phyloP scores from a whole-genome alignment of 2,113 vertebrate species.

The Nesogale talazaci region DNA sequence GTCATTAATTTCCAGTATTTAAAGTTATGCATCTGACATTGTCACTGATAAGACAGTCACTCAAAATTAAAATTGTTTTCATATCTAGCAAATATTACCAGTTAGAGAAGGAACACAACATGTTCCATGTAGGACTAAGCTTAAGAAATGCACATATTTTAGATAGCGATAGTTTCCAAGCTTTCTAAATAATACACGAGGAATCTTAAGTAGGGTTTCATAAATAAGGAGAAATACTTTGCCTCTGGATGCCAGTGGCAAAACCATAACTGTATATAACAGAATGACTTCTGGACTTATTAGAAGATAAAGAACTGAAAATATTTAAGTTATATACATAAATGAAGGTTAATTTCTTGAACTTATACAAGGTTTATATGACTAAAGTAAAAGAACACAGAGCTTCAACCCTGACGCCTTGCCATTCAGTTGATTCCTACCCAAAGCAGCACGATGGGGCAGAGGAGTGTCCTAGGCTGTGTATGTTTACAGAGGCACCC shows the following conservation, averaged over 20 bases:
- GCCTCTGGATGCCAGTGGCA: background rate
- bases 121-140: background rate
- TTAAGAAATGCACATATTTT: background rate
- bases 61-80: slow-evolving; percentile 22
- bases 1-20: slow-evolving; percentile 36
- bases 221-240: slow-evolving; percentile 16
- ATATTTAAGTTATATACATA: background rate
- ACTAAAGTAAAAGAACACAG: slow-evolving; percentile 1
- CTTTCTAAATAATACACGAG: background rate
- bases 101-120: slow-evolving; percentile 1
- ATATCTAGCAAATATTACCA: background rate
- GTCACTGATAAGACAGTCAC: slow-evolving; percentile 26
- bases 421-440: no score
- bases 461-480: no score
- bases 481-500: no score
- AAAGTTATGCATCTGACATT: background rate
- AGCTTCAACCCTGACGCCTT: no score
- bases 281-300: slow-evolving; percentile 23
- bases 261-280: background rate
- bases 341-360: background rate
- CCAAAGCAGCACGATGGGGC: no score
- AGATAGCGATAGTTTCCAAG: slow-evolving; percentile 15
- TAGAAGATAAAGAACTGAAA: background rate
- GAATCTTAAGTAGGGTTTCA: background rate
- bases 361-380: background rate